Base-by-base conservation (phyloP, 2,113 vertebrate genomes). In the Tursiops truncatus region DNA sequence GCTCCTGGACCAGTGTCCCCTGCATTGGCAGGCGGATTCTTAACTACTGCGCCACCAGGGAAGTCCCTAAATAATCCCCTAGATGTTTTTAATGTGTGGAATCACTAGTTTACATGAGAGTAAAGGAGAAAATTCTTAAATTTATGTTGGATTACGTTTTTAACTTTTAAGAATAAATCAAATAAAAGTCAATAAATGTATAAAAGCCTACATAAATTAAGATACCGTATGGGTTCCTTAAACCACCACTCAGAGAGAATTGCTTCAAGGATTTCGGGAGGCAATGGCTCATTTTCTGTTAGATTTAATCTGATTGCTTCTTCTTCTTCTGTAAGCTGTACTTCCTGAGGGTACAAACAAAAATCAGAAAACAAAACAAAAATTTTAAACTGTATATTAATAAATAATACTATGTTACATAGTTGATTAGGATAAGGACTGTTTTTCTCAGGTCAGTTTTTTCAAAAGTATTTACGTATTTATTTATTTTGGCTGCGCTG, bases 181-280 rank as follows among this genome's bases (percentile, higher is more conserved):
- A 82, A 82, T 28, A 50, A 53, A 90, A 95, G 83, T 62, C 63
- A 87, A 4, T 36, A 67, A 88, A 85, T 77, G 14, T 76, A 97
- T 20, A 94, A 77, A 77, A 87, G 73, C 13, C 79, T 70, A 50
- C 50, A n/a, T 70, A 80, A 53, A 97, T 83, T 88, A 65, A 89
- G 97, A 60, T 98, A 99, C 99, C 98, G 98, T 98, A 99, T 99
- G 83, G 99, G 99, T 94, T 99, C 99, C 95, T 99, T 98, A 95
- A 98, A 98, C 99, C 99, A 99, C 99, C 99, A 99, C 9, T 99
- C 99, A 93, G 84, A 96, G 89, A 99, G 93, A 89, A 99, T 97
- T 56, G 91, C 98, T 76, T 99, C 99, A 90, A 99, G 98, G 81
- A 99, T 97, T 96, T 99, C 98, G 44, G 97, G 31, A 90, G 98